Evolutionary conservation across 2,113 vertebrate species (phyloP).

Genomic region (Helogale parvula): DNA sequence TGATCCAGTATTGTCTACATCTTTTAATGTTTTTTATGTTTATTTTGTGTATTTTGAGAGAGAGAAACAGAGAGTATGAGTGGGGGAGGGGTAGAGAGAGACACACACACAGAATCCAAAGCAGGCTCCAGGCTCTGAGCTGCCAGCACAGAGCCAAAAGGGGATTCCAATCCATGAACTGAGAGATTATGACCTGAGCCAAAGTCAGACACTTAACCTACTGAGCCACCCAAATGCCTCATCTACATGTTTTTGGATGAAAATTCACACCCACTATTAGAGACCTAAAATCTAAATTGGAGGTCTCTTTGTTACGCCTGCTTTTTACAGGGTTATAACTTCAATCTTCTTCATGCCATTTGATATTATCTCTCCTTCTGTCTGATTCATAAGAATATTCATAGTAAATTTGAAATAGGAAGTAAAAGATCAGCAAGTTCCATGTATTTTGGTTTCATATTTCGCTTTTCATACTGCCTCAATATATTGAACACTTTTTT

Average conservation of each 20-base stretch:
- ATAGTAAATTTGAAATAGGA: neutral
- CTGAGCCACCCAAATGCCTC: too few species aligned
- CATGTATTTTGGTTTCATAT: neutral
- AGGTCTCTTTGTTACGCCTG: slow-evolving; percentile 7
- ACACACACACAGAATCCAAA: too few species aligned
- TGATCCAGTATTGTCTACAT: neutral
- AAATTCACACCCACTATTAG: neutral
- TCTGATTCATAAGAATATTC: neutral
- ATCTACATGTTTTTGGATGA: neutral
- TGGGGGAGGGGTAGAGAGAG: too few species aligned
- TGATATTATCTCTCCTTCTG: neutral
- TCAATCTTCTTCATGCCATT: neutral
- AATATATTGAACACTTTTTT: neutral
- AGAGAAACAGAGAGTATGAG: too few species aligned
- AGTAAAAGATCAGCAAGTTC: neutral
- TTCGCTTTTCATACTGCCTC: neutral
- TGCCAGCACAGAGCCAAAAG: too few species aligned
- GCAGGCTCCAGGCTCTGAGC: too few species aligned
- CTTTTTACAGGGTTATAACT: neutral
- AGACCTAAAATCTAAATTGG: neutral
- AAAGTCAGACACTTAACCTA: too few species aligned
- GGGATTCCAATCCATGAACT: too few species aligned
- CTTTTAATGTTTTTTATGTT: neutral
- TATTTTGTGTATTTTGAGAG: too few species aligned
- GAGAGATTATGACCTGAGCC: too few species aligned